Evolutionary conservation across 37 sponge, comb jelly and placozoan genomes (phyloP).

Genomic region (Ianthella basta): DNA sequence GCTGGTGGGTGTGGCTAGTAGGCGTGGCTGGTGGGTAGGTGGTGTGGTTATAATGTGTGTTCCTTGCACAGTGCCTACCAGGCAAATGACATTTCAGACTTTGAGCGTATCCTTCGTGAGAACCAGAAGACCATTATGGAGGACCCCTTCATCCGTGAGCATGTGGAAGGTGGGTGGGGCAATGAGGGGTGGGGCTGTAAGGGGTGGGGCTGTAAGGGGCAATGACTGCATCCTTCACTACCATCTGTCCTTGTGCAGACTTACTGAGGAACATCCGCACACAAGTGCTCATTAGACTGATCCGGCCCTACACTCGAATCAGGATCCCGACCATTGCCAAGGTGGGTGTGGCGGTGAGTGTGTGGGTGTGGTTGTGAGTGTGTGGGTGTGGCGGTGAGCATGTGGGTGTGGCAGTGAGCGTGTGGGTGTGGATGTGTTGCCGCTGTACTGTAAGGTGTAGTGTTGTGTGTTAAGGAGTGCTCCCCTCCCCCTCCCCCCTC

Average conservation of each 20-base stretch:
- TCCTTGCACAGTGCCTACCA: conserved; percentile 78
- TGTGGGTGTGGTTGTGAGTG: too few species aligned
- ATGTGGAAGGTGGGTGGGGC: conserved; percentile 77
- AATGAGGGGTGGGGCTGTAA: too few species aligned
- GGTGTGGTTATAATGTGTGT: too few species aligned
- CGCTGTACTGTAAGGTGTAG: background rate
- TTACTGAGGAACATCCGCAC: conserved; percentile 81
- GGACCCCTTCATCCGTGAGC: conserved; percentile 92
- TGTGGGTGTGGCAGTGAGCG: too few species aligned
- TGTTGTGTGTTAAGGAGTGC: background rate
- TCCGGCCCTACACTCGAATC: conserved; percentile 89
- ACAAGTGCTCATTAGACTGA: conserved; percentile 92
- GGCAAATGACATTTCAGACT: conserved; percentile 90
- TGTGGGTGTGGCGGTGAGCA: too few species aligned
- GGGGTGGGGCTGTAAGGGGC: background rate
- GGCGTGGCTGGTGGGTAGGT: too few species aligned
- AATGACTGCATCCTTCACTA: background rate
- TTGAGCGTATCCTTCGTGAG: conserved; percentile 87
- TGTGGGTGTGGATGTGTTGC: background rate
- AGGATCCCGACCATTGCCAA: conserved; percentile 81
- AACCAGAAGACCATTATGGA: conserved; percentile 92
- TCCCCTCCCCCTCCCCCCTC: too few species aligned
- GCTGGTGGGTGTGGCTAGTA: too few species aligned
- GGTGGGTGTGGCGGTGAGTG: conserved; percentile 30
- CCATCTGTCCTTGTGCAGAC: conserved; percentile 22